Evolutionary conservation across 53 echinoderm and acorn worm genomes (phyloP).

Genomic region (Echinometra lucunter): DNA sequence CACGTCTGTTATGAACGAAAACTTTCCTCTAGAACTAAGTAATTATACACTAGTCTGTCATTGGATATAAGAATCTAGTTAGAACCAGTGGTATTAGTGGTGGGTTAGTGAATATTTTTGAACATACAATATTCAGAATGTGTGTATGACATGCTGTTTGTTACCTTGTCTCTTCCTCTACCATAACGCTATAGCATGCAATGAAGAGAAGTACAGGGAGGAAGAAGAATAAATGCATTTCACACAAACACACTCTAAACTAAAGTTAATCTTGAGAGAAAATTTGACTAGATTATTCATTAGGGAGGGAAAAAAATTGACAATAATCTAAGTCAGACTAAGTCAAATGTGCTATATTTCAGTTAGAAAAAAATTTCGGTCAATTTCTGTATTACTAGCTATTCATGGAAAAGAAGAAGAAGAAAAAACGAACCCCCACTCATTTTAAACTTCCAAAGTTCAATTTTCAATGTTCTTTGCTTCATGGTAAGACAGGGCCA

Average conservation of each 20-base stretch:
- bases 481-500: no score
- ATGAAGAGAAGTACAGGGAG: background rate
- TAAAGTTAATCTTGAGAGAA: background rate
- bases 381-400: no score
- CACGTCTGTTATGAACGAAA: no score
- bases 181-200: constrained; percentile 80
- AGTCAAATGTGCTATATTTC: background rate
- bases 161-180: constrained; percentile 89
- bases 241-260: background rate
- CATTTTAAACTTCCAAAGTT: background rate
- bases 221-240: constrained; percentile 28
- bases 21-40: no score
- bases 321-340: background rate
- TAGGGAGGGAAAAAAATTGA: background rate
- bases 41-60: no score
- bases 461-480: background rate
- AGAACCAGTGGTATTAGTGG: background rate
- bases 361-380: no score
- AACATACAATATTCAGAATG: constrained; percentile 16
- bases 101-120: constrained; percentile 12
- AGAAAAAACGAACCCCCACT: no score
- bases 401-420: no score
- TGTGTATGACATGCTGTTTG: constrained; percentile 22
- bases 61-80: no score
- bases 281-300: background rate